These are phyloP conservation scores for Macrobrachium rosenbergii DNA, from an alignment of 1,140 invertebrate species.

Conservation along the genomic window DNA sequence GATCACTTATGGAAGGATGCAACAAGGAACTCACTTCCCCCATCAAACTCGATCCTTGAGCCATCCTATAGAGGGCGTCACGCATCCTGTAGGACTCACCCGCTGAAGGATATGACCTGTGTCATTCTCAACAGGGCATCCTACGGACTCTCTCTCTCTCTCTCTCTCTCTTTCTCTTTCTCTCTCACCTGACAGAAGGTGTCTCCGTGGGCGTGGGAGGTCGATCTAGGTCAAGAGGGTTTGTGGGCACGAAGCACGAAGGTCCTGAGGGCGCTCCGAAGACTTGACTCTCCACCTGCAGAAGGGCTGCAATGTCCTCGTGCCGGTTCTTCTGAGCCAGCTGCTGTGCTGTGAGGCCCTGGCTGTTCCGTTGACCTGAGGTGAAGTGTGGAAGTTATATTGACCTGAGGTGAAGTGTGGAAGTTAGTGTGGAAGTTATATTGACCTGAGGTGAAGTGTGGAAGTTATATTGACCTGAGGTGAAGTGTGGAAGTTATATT, in stretches of 20 bases:
- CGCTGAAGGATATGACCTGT: background rate
- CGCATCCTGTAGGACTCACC: too few relatives aligned
- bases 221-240: conserved; percentile 40
- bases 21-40: too few relatives aligned
- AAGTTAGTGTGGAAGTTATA: background rate
- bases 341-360: conserved; percentile 44
- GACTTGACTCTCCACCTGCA: conserved; percentile 28
- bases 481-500: background rate
- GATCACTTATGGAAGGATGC: too few relatives aligned
- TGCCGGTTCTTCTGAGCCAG: conserved; percentile 44
- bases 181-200: too few relatives aligned
- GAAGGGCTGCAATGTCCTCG: conserved; percentile 38
- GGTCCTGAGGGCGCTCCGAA: conserved; percentile 22
- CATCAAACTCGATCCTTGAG: too few relatives aligned
- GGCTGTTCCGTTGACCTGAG: conserved; percentile 39
- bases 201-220: conserved; percentile 46
- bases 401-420: too few relatives aligned
- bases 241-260: conserved; percentile 22
- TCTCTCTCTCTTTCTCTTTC: too few relatives aligned
- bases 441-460: background rate
- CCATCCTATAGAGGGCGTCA: too few relatives aligned
- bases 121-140: background rate
- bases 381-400: background rate
- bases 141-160: too few relatives aligned
- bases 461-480: background rate